Base-by-base conservation (phyloP, 2,113 vertebrate species). In the Dascyllus trimaculatus region DNA sequence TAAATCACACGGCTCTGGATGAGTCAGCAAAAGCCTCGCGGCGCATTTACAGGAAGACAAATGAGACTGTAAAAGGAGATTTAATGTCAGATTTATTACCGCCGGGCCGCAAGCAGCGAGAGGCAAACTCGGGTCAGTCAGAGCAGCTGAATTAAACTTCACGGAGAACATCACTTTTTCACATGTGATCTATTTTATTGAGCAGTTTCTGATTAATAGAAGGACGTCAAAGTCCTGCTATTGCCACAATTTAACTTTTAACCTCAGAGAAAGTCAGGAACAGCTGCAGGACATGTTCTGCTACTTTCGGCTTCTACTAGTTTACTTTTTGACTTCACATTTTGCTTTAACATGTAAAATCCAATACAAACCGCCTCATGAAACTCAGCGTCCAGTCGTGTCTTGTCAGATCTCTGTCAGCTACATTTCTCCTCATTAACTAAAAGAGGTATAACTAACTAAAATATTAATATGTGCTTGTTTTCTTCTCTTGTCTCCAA, bases 31-130 rank as follows among this genome's bases (percentile, higher is more conserved):
- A 75, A 71, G 49, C 49, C 26, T 75, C 35, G 0, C 13, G 7
- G 49, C 40, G 64, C 75, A 22, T 66, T 82, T 62, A 67, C 43
- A 71, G 80, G 66, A 79, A 68, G 84, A 86, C 32, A 63, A 71
- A 82, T 75, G 79, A 74, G 79, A 29, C 57, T 4, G 61, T 86
- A 71, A 82, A 77, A 72, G 13, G 32, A 71, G 56, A 82, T 80
- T 78, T 79, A 75, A 32, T 63, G 72, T 43, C 22, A 48, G 40
- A 57, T 71, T 85, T 78, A 82, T 66, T 14, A 21, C 24, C 7
- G 38, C 19, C n/a, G 29, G 17, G 63, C 45, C 11, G 2, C 51
- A 5, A 29, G 65, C 45, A 17, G 49, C 7, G 25, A 6, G 21
- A 49, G 51, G 29, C 11, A 9, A 32, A n/a, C 40, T 56, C 8